phyloP scores from a whole-genome alignment of 2,888 invertebrate genomes.

The Itoplectis maculator region DNA sequence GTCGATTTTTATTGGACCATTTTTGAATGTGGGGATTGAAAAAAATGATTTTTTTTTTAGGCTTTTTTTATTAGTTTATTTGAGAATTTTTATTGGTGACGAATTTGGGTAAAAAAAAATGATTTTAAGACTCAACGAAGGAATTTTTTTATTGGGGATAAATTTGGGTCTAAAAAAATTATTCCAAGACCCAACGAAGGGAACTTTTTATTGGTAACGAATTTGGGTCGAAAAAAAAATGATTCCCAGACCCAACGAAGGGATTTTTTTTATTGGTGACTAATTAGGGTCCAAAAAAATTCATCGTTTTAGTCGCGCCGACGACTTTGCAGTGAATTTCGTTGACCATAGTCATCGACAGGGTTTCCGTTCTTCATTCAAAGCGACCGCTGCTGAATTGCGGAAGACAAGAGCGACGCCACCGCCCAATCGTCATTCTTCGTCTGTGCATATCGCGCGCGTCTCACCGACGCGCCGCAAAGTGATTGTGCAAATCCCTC shows the following conservation, averaged over 20 bases:
- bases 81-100: background rate
- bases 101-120: too few species aligned
- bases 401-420: constrained; percentile 18
- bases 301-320: background rate
- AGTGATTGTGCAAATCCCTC: constrained; percentile 72
- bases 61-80: background rate
- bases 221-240: too few species aligned
- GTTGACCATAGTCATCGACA: background rate
- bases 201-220: too few species aligned
- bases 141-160: too few species aligned
- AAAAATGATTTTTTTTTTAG: background rate
- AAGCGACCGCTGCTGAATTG: background rate
- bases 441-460: constrained; percentile 49
- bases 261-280: too few species aligned
- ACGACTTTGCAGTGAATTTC: background rate
- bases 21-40: background rate
- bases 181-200: too few species aligned
- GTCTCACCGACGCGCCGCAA: constrained; percentile 67
- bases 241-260: too few species aligned
- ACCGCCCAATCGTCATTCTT: constrained; percentile 68
- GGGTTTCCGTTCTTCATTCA: background rate
- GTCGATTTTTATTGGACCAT: background rate
- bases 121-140: too few species aligned
- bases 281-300: too few species aligned
- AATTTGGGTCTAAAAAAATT: too few species aligned